Conservation (phyloP, 2,888 invertebrate genomes). For the Aromia moschata region DNA sequence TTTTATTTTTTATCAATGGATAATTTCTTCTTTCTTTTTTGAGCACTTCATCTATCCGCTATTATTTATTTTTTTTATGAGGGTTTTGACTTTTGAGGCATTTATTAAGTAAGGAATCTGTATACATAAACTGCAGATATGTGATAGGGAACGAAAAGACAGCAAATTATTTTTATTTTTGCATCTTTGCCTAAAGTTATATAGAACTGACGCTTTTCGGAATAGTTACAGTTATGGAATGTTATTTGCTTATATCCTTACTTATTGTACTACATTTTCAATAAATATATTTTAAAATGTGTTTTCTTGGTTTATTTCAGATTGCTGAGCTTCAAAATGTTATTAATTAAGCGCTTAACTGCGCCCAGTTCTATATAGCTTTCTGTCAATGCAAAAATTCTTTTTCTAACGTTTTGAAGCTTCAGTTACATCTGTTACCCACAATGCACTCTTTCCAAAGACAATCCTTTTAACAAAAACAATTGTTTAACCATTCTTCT, state of each 20-base stretch:
- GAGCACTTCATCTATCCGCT: constrained; percentile 6
- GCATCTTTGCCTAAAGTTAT: constrained; percentile 56
- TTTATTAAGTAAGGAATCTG: constrained; percentile 36
- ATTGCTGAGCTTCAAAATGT: constrained; percentile 62
- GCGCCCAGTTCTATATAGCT: constrained; percentile 64
- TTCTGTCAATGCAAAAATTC: constrained; percentile 44
- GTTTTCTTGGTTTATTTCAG: constrained; percentile 52
- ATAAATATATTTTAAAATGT: constrained; percentile 47
- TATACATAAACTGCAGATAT: constrained; percentile 40
- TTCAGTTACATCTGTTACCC: constrained; percentile 50
- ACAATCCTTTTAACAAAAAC: no score
- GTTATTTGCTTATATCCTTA: constrained; percentile 44
- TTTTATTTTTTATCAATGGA: constrained; percentile 22
- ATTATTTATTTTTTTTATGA: constrained; percentile 19
- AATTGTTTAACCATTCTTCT: no score
- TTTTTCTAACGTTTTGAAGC: constrained; percentile 61
- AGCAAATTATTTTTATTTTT: constrained; percentile 37
- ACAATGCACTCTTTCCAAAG: no score
- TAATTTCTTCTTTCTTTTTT: constrained; percentile 24
- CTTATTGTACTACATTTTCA: constrained; percentile 42
- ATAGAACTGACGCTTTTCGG: constrained; percentile 51
- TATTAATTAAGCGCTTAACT: constrained; percentile 46
- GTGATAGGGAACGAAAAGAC: constrained; percentile 53
- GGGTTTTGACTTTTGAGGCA: constrained; percentile 42
- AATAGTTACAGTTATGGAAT: constrained; percentile 37